Conservation (phyloP, 2,888 invertebrate genomes). For the Yponomeuta cagnagella region DNA sequence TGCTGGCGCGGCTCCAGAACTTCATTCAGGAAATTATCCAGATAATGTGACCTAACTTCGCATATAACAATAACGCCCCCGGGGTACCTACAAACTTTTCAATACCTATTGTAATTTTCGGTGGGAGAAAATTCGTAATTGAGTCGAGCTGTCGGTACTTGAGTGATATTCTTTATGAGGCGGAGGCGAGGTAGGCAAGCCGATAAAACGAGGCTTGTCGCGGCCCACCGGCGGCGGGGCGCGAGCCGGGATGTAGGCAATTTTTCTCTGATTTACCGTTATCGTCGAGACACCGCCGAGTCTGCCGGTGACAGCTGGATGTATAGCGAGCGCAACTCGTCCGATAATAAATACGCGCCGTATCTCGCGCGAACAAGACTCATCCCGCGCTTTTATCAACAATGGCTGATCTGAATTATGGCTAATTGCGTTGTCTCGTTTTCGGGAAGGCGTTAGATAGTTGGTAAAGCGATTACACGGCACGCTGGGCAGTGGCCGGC, state of each 20-base stretch:
- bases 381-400: neutral
- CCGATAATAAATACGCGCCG: neutral
- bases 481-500: neutral
- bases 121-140: neutral
- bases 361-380: neutral
- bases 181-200: slow-evolving; percentile 23
- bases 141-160: slow-evolving; percentile 17
- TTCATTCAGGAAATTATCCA: slow-evolving; percentile 17
- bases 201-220: slow-evolving; percentile 20
- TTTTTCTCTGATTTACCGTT: slow-evolving; percentile 27
- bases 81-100: neutral
- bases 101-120: neutral
- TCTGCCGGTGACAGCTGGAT: slow-evolving; percentile 27
- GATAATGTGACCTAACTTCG: slow-evolving; percentile 17
- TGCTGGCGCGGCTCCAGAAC: slow-evolving; percentile 18
- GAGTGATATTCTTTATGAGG: slow-evolving; percentile 20
- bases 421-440: slow-evolving; percentile 6
- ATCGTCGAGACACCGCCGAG: slow-evolving; percentile 20
- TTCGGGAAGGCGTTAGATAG: neutral
- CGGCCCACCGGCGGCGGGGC: slow-evolving; percentile 13
- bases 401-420: slow-evolving; percentile 2
- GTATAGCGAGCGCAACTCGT: slow-evolving; percentile 17
- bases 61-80: slow-evolving; percentile 11
- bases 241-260: slow-evolving; percentile 17
- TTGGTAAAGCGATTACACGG: slow-evolving; percentile 19